Conservation (phyloP, 2,797 vertebrate genomes). For the Etheostoma nigrum region DNA sequence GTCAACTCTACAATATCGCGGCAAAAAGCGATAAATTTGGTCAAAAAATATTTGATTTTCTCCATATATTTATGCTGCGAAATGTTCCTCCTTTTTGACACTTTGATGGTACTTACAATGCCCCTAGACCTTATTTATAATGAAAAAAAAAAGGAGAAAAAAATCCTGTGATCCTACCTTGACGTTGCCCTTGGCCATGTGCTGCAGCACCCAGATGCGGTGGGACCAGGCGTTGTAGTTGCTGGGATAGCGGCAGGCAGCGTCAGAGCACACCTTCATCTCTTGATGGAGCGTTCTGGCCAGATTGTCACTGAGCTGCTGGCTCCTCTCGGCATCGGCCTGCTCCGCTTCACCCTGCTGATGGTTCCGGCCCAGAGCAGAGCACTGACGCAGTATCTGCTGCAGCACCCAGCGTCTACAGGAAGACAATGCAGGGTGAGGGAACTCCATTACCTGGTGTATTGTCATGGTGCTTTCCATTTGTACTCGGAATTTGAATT, state of each 20-base stretch:
- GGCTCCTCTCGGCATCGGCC: constrained; percentile 48
- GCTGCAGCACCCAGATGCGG: constrained; percentile 97
- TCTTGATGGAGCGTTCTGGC: constrained; percentile 89
- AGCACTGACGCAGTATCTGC: constrained; percentile 87
- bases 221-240: constrained; percentile 99
- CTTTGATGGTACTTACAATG: too few species aligned
- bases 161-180: constrained; percentile 85
- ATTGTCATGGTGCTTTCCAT: too few species aligned
- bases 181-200: constrained; percentile 90
- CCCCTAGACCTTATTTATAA: too few species aligned
- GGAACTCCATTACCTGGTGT: neutral
- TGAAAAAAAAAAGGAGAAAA: neutral
- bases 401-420: constrained; percentile 95
- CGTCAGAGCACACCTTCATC: constrained; percentile 94
- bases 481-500: too few species aligned
- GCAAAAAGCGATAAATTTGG: too few species aligned
- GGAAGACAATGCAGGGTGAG: constrained; percentile 18
- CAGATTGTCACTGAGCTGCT: constrained; percentile 79
- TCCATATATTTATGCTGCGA: too few species aligned
- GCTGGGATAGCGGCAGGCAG: constrained; percentile 94
- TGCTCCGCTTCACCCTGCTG: constrained; percentile 68
- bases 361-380: constrained; percentile 81
- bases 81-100: too few species aligned
- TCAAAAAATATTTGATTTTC: too few species aligned
- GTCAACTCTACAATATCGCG: too few species aligned